These are phyloP conservation scores for Lithosia quadra DNA, from an alignment of 2,888 invertebrate genomes.

Conservation along the genomic window DNA sequence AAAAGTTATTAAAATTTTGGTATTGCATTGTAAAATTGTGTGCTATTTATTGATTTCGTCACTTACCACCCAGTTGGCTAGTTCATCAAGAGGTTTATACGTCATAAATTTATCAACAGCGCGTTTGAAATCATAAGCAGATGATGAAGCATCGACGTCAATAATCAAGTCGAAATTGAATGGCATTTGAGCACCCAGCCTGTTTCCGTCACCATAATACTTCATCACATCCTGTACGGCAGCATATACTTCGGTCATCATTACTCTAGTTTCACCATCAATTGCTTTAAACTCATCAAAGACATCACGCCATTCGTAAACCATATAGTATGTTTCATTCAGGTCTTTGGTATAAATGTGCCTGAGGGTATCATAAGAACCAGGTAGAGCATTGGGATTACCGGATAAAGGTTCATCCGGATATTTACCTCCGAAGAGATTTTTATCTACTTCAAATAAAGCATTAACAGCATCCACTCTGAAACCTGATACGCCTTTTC, in stretches of 20 bases:
- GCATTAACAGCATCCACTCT: slow-evolving; percentile 92
- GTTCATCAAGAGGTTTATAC: slow-evolving; percentile 87
- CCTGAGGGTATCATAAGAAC: slow-evolving; percentile 85
- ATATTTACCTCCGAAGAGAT: slow-evolving; percentile 75
- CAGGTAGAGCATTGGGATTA: slow-evolving; percentile 72
- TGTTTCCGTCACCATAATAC: slow-evolving; percentile 88
- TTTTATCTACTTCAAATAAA: slow-evolving; percentile 87
- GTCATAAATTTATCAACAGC: slow-evolving; percentile 89
- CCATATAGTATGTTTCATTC: slow-evolving; percentile 88
- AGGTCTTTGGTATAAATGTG: slow-evolving; percentile 89
- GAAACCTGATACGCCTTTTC: slow-evolving; percentile 94
- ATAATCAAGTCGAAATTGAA: slow-evolving; percentile 92
- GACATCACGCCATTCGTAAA: slow-evolving; percentile 89
- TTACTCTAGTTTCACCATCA: slow-evolving; percentile 85
- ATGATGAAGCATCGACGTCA: slow-evolving; percentile 86
- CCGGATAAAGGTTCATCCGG: slow-evolving; percentile 87
- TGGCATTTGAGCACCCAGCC: slow-evolving; percentile 90
- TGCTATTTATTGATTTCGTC: slow-evolving; percentile 14
- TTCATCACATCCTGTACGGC: slow-evolving; percentile 86
- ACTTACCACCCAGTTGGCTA: slow-evolving; percentile 93
- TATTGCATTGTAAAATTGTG: slow-evolving; percentile 9
- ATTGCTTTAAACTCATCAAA: slow-evolving; percentile 86
- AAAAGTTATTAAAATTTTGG: slow-evolving; percentile 13
- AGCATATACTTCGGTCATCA: slow-evolving; percentile 93
- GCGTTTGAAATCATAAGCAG: slow-evolving; percentile 87